Evolutionary conservation across 2,797 vertebrate genomes (phyloP).

Genomic region (Glyptemys insculpta): DNA sequence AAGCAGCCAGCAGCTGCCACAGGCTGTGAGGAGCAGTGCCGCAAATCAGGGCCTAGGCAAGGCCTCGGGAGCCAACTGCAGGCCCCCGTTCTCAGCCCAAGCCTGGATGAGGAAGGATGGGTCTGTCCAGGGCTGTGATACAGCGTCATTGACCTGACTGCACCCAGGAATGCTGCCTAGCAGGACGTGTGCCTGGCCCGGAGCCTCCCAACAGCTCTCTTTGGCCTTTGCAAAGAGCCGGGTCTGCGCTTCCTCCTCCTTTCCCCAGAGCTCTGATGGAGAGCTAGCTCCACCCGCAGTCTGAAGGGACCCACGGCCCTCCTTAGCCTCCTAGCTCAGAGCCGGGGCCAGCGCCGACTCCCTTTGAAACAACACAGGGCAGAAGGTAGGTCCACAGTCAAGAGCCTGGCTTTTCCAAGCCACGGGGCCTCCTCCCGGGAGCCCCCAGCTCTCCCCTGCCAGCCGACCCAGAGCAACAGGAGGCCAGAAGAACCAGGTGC

Average conservation of each 20-base stretch:
- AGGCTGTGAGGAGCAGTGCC: neutral
- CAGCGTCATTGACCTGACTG: slow-evolving; percentile 10
- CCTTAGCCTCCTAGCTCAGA: neutral
- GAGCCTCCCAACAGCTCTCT: neutral
- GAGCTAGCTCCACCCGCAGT: neutral
- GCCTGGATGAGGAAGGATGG: slow-evolving; percentile 23
- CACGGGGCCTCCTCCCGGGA: neutral
- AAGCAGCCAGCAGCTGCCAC: neutral
- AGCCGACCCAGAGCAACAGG: neutral
- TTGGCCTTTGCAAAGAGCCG: slow-evolving; percentile 37
- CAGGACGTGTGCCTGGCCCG: slow-evolving; percentile 42
- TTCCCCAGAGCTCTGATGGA: slow-evolving; percentile 9
- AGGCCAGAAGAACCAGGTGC: neutral
- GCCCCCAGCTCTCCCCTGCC: neutral
- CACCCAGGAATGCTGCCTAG: slow-evolving; percentile 52
- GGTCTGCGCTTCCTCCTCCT: slow-evolving; percentile 2
- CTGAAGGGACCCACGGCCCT: slow-evolving; percentile 26
- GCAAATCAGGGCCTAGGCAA: neutral
- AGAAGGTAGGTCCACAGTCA: too few species aligned
- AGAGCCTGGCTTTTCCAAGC: neutral
- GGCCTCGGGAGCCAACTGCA: neutral
- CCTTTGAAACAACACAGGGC: neutral
- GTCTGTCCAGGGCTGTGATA: slow-evolving; percentile 1
- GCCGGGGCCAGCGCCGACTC: neutral
- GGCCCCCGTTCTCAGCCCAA: neutral